Evolutionary conservation across 1,140 invertebrate genomes (phyloP).

Genomic region (Hydropsyche tenuis): DNA sequence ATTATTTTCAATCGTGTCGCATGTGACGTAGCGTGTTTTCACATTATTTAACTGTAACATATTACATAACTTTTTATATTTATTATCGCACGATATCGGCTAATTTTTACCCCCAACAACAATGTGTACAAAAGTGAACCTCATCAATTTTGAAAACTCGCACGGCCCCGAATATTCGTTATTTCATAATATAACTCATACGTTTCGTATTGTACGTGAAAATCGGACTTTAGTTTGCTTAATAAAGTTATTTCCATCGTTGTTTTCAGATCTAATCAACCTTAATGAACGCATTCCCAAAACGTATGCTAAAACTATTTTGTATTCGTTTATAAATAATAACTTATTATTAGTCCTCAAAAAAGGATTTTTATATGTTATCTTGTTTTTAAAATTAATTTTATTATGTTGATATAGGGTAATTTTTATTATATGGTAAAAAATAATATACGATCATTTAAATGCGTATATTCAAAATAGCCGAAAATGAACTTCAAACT

Average conservation of each 20-base stretch:
- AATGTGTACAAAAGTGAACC: slow-evolving; percentile 1
- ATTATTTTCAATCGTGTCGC: slow-evolving; percentile 15
- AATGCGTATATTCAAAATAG: too few relatives aligned
- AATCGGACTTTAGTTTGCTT: background rate
- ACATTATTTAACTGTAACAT: slow-evolving; percentile 17
- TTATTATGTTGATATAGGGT: too few relatives aligned
- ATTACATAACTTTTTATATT: slow-evolving; percentile 19
- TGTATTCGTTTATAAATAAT: too few relatives aligned
- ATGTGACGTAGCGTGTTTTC: slow-evolving; percentile 18
- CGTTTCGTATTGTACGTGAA: background rate
- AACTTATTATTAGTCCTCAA: too few relatives aligned
- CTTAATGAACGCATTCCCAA: too few relatives aligned
- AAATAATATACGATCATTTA: too few relatives aligned
- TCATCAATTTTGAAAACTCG: slow-evolving; percentile 9
- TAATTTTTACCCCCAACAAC: background rate
- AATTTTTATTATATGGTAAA: too few relatives aligned
- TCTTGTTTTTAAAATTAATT: too few relatives aligned
- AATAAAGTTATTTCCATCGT: background rate
- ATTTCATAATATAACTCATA: background rate
- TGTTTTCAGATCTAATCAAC: too few relatives aligned
- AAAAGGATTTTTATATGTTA: too few relatives aligned
- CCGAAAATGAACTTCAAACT: too few relatives aligned
- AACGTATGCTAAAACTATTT: too few relatives aligned
- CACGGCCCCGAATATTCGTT: background rate
- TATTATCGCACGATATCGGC: slow-evolving; percentile 20